phyloP scores from a whole-genome alignment of 2,113 vertebrate genomes.

The Apodemus sylvaticus region DNA sequence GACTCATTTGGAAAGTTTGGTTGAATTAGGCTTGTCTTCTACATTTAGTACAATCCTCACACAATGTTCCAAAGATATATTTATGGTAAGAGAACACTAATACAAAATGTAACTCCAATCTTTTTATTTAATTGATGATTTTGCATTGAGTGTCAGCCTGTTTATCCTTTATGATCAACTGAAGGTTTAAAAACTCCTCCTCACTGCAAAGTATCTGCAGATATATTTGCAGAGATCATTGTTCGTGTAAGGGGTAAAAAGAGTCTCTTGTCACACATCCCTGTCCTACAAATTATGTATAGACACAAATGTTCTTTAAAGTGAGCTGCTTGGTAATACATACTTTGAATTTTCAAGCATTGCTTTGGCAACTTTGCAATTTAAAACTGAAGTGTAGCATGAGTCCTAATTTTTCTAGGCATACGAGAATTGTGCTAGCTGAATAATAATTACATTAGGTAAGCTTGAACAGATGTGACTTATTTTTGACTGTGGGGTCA shows the following conservation, averaged over 20 bases:
- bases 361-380: background rate
- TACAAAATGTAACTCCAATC: background rate
- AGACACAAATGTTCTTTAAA: background rate
- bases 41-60: slow-evolving; percentile 99
- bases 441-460: background rate
- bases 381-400: background rate
- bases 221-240: background rate
- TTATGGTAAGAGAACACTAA: slow-evolving; percentile 89
- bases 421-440: background rate
- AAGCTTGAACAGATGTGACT: background rate
- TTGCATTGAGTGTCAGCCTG: background rate
- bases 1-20: slow-evolving; percentile 98
- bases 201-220: slow-evolving; percentile 3
- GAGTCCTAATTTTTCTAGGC: background rate
- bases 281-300: background rate
- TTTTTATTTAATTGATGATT: slow-evolving; percentile 11
- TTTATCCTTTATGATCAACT: slow-evolving; percentile 2
- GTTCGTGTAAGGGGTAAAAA: background rate
- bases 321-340: background rate
- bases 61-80: slow-evolving; percentile 98
- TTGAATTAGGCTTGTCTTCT: slow-evolving; percentile 97
- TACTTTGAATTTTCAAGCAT: background rate
- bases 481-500: background rate
- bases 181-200: background rate
- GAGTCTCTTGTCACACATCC: background rate